These are phyloP conservation scores for Papilio helenus DNA, from an alignment of 1,140 invertebrate genomes.

Conservation along the genomic window DNA sequence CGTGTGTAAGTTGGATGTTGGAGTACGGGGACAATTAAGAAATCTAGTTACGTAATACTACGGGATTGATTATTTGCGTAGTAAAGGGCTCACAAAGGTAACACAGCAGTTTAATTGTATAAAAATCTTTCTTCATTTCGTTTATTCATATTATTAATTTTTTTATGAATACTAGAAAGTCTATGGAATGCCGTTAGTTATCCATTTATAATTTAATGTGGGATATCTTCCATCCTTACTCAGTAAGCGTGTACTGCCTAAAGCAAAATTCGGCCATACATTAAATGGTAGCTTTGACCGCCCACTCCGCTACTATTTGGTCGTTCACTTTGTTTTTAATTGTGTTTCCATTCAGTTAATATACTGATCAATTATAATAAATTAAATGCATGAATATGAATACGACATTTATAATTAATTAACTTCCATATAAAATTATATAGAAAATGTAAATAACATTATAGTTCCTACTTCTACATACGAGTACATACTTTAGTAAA, in stretches of 20 bases:
- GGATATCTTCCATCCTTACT: slow-evolving; percentile 19
- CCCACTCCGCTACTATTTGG: slow-evolving; percentile 55
- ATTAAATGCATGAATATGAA: neutral
- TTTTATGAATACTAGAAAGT: neutral
- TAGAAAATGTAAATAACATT: too few relatives aligned
- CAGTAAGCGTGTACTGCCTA: slow-evolving; percentile 47
- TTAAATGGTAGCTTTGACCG: slow-evolving; percentile 54
- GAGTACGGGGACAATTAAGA: too few relatives aligned
- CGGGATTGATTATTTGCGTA: too few relatives aligned
- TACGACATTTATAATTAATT: neutral
- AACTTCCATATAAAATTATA: neutral
- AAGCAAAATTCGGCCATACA: slow-evolving; percentile 46
- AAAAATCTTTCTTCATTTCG: neutral
- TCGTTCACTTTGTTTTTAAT: slow-evolving; percentile 42
- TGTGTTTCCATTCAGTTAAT: slow-evolving; percentile 1
- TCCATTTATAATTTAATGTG: slow-evolving; percentile 3
- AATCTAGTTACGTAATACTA: too few relatives aligned
- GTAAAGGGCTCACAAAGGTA: too few relatives aligned
- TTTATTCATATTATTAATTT: neutral
- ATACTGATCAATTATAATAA: slow-evolving; percentile 32
- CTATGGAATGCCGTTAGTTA: neutral
- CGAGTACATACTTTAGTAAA: too few relatives aligned
- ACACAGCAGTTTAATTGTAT: neutral
- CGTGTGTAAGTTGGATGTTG: too few relatives aligned
- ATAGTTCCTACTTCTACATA: too few relatives aligned